Evolutionary conservation across 2,888 invertebrate genomes (phyloP), one percentile per base, ranked within the genome.

Genomic region (Thera britannica): DNA sequence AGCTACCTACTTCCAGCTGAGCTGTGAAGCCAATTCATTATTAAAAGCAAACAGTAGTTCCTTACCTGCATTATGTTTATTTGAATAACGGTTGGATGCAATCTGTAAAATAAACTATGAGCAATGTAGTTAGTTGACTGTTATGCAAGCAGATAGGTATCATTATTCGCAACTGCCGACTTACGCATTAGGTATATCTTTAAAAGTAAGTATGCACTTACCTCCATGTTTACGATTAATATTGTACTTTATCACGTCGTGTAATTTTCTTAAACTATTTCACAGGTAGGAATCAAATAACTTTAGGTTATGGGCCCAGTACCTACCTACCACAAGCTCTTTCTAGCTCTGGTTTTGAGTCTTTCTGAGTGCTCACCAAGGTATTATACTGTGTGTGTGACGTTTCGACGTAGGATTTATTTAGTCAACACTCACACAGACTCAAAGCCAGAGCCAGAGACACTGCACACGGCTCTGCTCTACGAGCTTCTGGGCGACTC

Each of bases 101-200:
- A 44, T 44, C 7, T 46, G 34, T 46, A 9, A 6, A 11, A 36
- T 46, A 35, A 60, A 60, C 38, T 60, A 12, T 41, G 35, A 60
- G 11, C 41, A 41, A 52, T 60, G n/a, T 56, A 12, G 6, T n/a
- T 56, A 56, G 38, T 52, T 5, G 23, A 23, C 12, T 12, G 12
- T 60, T 60, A 60, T 52, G 41, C 41, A 60, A 60, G 11, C 41
- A 52, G 38, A 52, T 60, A 58, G 6, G 5, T 55, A 58, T 23
- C 23, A 34, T 52, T 34, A 34, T 60, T 34, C 6, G 9, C 60
- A 52, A 11, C 41, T 52, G 41, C 38, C 12, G 44, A 46, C 23
- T 60, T 51, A 51, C 52, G 38, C 11, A 60, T 23, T 23, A 23
- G 23, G 34, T 34, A 38, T 9, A 12, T 12, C 36, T 48, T 46